phyloP scores from a whole-genome alignment of 2,888 invertebrate species.

The Lissocephala sabroskyi region DNA sequence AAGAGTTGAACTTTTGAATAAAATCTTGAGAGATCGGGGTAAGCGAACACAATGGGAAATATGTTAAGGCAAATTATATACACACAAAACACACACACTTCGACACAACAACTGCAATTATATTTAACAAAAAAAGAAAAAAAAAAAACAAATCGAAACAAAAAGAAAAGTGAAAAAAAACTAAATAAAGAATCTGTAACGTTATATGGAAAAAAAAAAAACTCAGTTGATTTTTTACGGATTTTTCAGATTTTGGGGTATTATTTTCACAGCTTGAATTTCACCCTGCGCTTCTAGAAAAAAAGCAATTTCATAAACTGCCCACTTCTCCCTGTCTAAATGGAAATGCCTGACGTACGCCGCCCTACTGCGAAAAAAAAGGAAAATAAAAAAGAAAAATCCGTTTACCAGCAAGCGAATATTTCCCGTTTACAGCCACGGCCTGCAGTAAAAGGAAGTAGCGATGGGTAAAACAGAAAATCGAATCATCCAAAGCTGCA shows the following conservation, averaged over 20 bases:
- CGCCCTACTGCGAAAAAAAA: not conserved
- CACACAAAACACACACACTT: slow-evolving; percentile 28
- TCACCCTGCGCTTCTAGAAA: no score
- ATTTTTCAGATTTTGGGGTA: no score
- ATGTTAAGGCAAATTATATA: slow-evolving; percentile 46
- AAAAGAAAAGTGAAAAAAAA: slow-evolving; percentile 40
- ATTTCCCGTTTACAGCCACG: slow-evolving; percentile 8
- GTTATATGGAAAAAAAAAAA: slow-evolving; percentile 69
- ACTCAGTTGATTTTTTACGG: no score
- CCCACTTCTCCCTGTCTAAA: not conserved
- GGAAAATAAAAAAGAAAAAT: slow-evolving; percentile 4
- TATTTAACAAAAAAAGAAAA: slow-evolving; percentile 49
- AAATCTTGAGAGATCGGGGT: no score
- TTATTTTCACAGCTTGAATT: no score
- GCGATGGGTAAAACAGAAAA: slow-evolving; percentile 9
- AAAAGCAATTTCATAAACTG: slow-evolving; percentile 9
- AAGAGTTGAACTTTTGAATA: not conserved
- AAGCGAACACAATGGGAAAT: slow-evolving; percentile 20
- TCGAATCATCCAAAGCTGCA: slow-evolving; percentile 11
- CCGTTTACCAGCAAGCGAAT: slow-evolving; percentile 5
- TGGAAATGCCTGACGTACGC: not conserved
- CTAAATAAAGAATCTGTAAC: slow-evolving; percentile 69
- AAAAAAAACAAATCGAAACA: slow-evolving; percentile 35
- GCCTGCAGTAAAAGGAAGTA: slow-evolving; percentile 6
- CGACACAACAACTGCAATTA: slow-evolving; percentile 52